Conservation (phyloP, 2,113 vertebrate species). For the Macaca fascicularis region T2T-MFA8v1.1 NC_088380.1:24019001-24019500, state of each 20-base stretch:
- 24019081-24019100: neutral
- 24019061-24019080: neutral
- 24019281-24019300: neutral
- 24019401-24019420: neutral
- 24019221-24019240: neutral
- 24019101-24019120: neutral
- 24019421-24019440: neutral
- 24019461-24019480: neutral
- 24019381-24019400: neutral
- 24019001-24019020: neutral
- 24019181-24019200: neutral
- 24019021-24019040: neutral
- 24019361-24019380: neutral
- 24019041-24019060: neutral
- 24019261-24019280: neutral
- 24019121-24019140: neutral
- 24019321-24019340: neutral
- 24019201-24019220: neutral
- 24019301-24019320: neutral
- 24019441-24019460: too few relatives aligned
- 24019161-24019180: neutral
- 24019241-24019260: neutral
- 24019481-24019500: neutral
- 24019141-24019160: neutral
- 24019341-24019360: neutral